Conservation (phyloP, 2,888 invertebrate species). For the Oscheius sp. region DNA sequence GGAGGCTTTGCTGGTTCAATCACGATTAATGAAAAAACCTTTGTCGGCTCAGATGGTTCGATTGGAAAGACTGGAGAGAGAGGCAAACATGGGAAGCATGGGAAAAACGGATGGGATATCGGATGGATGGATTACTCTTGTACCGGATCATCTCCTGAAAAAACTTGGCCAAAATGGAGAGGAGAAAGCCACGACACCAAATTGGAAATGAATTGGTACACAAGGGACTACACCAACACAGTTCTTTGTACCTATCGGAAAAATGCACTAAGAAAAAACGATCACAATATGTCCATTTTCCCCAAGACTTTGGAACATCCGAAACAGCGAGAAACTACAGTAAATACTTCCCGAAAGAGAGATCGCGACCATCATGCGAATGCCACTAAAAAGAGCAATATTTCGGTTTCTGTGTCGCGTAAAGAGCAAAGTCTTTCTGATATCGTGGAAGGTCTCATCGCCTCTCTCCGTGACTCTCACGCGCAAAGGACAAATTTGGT, state of each 20-base stretch:
- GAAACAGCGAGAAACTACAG: slow-evolving; percentile 9
- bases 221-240: not conserved
- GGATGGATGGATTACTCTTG: slow-evolving; percentile 17
- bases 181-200: slow-evolving; percentile 6
- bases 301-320: not conserved
- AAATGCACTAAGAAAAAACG: not conserved
- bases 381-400: slow-evolving; percentile 6
- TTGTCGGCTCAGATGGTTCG: no score
- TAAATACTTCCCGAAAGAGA: not conserved
- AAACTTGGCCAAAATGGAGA: not conserved
- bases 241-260: not conserved
- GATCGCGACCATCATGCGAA: not conserved
- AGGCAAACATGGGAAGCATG: slow-evolving; percentile 3
- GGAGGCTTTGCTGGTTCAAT: slow-evolving; percentile 24
- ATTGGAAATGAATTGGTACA: not conserved
- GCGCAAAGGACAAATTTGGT: not conserved
- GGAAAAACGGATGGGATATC: slow-evolving; percentile 28
- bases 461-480: not conserved
- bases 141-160: not conserved
- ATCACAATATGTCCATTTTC: not conserved
- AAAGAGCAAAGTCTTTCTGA: not conserved
- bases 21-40: not conserved
- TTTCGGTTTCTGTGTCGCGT: not conserved
- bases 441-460: no score
- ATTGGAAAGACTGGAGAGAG: not conserved